Evolutionary conservation across 2,888 invertebrate species (phyloP).

Genomic region (Pomacea canaliculata): DNA sequence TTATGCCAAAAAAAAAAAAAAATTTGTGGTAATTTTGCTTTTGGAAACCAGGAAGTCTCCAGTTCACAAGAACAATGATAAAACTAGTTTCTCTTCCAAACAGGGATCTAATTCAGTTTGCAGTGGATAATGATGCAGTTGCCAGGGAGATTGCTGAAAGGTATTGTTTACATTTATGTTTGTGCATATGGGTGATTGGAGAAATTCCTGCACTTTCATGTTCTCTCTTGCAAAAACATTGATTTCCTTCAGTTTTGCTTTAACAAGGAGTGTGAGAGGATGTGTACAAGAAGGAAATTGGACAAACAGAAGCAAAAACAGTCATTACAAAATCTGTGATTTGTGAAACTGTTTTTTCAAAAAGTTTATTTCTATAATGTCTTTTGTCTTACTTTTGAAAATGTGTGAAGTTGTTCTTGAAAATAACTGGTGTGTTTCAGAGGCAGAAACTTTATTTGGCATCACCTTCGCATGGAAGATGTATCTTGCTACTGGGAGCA

Average conservation of each 20-base stretch:
- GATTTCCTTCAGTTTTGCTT: neutral
- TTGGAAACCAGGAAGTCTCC: no score
- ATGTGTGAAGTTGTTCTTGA: no score
- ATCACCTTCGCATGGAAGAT: slow-evolving; percentile 85
- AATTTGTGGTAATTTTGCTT: no score
- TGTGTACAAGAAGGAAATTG: no score
- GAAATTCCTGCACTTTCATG: neutral
- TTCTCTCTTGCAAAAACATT: neutral
- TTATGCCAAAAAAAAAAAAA: no score
- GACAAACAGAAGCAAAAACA: no score
- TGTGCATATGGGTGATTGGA: neutral
- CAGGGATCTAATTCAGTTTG: slow-evolving; percentile 81
- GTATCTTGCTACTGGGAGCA: slow-evolving; percentile 89
- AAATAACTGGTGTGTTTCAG: slow-evolving; percentile 62
- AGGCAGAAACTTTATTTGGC: slow-evolving; percentile 86
- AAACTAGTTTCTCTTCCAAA: slow-evolving; percentile 22
- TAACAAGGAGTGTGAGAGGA: no score
- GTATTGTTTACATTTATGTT: slow-evolving; percentile 43
- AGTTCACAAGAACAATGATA: neutral
- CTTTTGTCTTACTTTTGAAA: no score
- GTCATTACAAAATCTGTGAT: no score
- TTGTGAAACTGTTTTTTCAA: no score
- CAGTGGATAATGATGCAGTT: slow-evolving; percentile 80
- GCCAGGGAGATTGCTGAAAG: slow-evolving; percentile 83
- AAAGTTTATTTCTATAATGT: no score